These are phyloP conservation scores for Bostrychus sinensis DNA, from an alignment of 2,113 vertebrate species.

Conservation along the genomic window DNA sequence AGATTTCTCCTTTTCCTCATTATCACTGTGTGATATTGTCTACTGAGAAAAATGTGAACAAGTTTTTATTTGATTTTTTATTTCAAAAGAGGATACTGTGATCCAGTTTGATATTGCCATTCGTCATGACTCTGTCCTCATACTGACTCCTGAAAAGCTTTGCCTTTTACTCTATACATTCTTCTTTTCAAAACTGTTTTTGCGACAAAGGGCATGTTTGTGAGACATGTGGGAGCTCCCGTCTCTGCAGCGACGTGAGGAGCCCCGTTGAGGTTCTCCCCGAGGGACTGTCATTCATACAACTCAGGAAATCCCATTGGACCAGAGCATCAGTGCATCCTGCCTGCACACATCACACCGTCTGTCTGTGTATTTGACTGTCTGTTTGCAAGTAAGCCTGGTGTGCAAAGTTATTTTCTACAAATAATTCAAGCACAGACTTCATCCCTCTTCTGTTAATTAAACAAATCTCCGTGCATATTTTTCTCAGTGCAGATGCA, in stretches of 20 bases:
- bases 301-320: constrained; percentile 77
- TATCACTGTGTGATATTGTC: constrained; percentile 83
- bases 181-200: constrained; percentile 50
- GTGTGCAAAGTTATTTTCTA: constrained; percentile 54
- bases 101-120: constrained; percentile 67
- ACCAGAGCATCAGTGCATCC: constrained; percentile 53
- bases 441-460: constrained; percentile 28
- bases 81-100: constrained; percentile 76
- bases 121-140: constrained; percentile 54
- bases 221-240: constrained; percentile 41
- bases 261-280: constrained; percentile 48
- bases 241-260: constrained; percentile 42
- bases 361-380: constrained; percentile 11
- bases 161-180: constrained; percentile 51
- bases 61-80: constrained; percentile 42
- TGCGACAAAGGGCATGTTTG: constrained; percentile 51
- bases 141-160: constrained; percentile 50
- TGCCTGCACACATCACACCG: constrained; percentile 26
- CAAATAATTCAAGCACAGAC: constrained; percentile 68
- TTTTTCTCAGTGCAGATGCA: constrained; percentile 20
- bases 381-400: constrained; percentile 15
- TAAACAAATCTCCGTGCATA: constrained; percentile 39
- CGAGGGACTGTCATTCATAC: constrained; percentile 73
- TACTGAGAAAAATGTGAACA: constrained; percentile 74
- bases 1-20: constrained; percentile 76